phyloP scores from a whole-genome alignment of 2,797 vertebrate species.

The Kryptopterus vitreolus region DNA sequence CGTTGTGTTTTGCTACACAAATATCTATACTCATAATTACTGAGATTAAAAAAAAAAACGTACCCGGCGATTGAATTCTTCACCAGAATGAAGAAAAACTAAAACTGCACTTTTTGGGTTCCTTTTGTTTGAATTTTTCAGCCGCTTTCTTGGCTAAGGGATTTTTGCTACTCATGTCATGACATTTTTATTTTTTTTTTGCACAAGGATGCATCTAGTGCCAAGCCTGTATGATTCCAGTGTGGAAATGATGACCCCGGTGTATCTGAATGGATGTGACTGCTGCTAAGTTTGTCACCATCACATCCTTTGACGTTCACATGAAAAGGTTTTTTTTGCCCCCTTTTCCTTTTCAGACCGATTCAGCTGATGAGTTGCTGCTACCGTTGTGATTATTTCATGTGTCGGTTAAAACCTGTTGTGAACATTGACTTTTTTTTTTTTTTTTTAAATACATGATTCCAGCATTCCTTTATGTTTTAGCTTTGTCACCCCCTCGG shows the following conservation, averaged over 20 bases:
- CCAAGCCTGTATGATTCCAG: conserved; percentile 66
- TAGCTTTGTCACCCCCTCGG: not conserved
- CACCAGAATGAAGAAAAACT: conserved; percentile 16
- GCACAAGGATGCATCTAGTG: conserved; percentile 61
- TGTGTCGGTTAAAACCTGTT: conserved; percentile 58
- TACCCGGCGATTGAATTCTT: conserved; percentile 24
- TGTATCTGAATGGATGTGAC: conserved; percentile 60
- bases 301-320: conserved; percentile 37
- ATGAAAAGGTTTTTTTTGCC: not conserved
- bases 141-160: conserved; percentile 52
- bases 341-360: not conserved
- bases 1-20: conserved; percentile 51
- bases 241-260: conserved; percentile 58
- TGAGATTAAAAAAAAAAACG: not conserved
- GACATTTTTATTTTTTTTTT: conserved; percentile 56
- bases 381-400: conserved; percentile 54
- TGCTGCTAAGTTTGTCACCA: conserved; percentile 45
- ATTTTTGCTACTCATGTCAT: conserved; percentile 57
- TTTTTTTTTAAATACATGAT: conserved; percentile 53
- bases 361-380: conserved; percentile 43
- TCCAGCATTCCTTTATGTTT: conserved; percentile 45
- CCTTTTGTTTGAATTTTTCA: conserved; percentile 44
- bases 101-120: conserved; percentile 44
- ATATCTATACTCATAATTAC: conserved; percentile 40
- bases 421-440: conserved; percentile 50